A percentile compares a stretch with the other conserved stretches of the same genome.
These are phyloP conservation scores for Merodon equestris DNA, from an alignment of 2,888 invertebrate genomes.

Conservation along the genomic window DNA sequence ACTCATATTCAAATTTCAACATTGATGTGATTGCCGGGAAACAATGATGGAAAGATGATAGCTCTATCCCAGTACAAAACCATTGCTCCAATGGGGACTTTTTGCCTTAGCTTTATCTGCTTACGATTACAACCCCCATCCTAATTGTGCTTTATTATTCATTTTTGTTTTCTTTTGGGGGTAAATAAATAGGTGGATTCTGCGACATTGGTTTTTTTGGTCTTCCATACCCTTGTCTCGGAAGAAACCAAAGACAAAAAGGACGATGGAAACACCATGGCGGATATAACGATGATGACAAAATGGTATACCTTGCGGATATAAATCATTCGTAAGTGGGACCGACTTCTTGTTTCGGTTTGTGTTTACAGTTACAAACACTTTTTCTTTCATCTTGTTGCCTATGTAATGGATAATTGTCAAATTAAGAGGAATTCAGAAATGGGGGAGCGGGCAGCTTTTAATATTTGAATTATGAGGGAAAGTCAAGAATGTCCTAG, in stretches of 20 bases:
- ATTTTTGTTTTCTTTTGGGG: conserved; percentile 20
- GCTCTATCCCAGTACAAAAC: conserved; percentile 10
- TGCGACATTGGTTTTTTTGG: conserved; percentile 7
- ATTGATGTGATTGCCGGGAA: conserved; percentile 25
- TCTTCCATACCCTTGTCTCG: not conserved
- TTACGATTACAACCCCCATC: conserved; percentile 6
- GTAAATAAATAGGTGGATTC: not conserved
- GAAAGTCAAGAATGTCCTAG: too few species aligned
- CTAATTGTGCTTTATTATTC: conserved; percentile 55
- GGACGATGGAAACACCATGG: not conserved
- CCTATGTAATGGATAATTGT: conserved; percentile 25
- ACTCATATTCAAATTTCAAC: conserved; percentile 16
- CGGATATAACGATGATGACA: not conserved
- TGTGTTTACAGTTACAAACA: conserved; percentile 41
- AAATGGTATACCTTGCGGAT: conserved; percentile 28
- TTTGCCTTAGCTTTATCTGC: conserved; percentile 20
- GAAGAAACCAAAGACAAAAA: conserved; percentile 3
- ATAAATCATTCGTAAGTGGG: conserved; percentile 21
- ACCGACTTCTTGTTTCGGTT: conserved; percentile 2
- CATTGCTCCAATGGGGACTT: conserved; percentile 21
- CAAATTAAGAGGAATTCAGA: conserved; percentile 2
- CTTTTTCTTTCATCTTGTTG: conserved; percentile 30
- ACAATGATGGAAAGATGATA: not conserved
- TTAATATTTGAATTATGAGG: too few species aligned
- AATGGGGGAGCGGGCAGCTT: too few species aligned